Evolutionary conservation across 2,797 vertebrate genomes (phyloP), one percentile per base, ranked within the genome.

Genomic region (Coregonus suidteri): DNA sequence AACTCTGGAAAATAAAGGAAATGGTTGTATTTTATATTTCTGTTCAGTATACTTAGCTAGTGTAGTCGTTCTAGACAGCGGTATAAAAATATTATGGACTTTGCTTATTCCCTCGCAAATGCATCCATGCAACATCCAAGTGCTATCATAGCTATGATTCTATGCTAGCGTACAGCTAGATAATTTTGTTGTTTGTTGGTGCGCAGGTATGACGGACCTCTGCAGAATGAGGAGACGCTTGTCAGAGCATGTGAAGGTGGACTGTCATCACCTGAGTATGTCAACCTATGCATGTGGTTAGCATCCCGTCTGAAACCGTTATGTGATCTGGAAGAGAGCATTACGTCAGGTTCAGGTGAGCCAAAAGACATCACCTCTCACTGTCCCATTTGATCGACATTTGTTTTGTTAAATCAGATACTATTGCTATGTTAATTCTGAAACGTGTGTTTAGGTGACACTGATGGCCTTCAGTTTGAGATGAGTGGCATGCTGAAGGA

Each of bases 221-320:
- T 99, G 62, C 82, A 94, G 87, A 95, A 96, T 71, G 97, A 99
- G 78, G 89, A 93, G 73, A 84, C 89, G 1, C 92, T 99, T 67
- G 86, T 85, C 53, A 82, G 85, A 76, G 97, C 96, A 56, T 94
- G 94, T 54, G 94, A 96, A 70, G 84, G 25, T 25, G 25, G 25
- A 25, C 25, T 25, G 25, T 25, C 25, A 25, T 25, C 25, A 25
- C 25, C 25, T 75, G 94, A 97, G 54, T 99, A 94, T 84, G 94
- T 93, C 83, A 92, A 95, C 18, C 93, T 99, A 25, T 96, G 96
- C 13, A 0, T 90, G 84, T 99, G 98, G 98, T 85, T 99, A 75
- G 88, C 93, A 3, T 92, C 94, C 83, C 91, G 93, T 73, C 93
- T 99, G 78, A 93, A 96, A 72, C 86, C 91, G 0, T 86, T 96